Conservation (phyloP, 2,888 invertebrate species). For the Spisula solida region DNA sequence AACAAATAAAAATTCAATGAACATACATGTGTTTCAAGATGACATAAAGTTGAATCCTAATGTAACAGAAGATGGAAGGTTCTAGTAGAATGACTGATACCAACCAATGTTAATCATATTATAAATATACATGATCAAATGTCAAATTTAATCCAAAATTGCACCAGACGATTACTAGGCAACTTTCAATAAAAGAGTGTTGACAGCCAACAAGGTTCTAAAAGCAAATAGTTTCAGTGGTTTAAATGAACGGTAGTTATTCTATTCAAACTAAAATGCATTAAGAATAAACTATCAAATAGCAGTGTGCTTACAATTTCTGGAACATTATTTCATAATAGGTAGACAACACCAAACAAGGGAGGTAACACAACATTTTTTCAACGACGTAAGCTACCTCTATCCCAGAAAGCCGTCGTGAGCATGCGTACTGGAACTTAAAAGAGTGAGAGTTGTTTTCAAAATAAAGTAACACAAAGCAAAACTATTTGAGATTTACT, state of each 20-base stretch:
- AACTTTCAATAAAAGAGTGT: background rate
- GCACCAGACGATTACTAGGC: background rate
- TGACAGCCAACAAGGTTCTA: background rate
- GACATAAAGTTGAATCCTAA: no score
- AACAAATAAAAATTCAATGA: no score
- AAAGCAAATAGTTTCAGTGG: background rate
- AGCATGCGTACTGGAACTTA: slow-evolving; percentile 73
- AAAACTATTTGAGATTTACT: slow-evolving; percentile 45
- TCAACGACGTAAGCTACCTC: slow-evolving; percentile 46
- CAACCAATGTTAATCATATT: no score
- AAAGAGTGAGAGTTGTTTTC: slow-evolving; percentile 45
- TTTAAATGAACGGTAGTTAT: background rate
- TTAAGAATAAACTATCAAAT: background rate
- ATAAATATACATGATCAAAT: background rate
- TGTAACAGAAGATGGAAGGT: no score
- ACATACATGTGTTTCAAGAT: no score
- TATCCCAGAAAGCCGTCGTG: slow-evolving; percentile 68
- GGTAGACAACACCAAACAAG: background rate
- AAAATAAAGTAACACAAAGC: slow-evolving; percentile 45
- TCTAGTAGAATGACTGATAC: no score
- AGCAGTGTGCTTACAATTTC: background rate
- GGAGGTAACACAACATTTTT: background rate
- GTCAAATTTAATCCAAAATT: slow-evolving; percentile 14
- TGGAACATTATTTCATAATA: slow-evolving; percentile 20
- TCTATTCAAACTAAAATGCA: background rate